Conservation (phyloP, 2,888 invertebrate species). For the Netelia fuscicornis region DNA sequence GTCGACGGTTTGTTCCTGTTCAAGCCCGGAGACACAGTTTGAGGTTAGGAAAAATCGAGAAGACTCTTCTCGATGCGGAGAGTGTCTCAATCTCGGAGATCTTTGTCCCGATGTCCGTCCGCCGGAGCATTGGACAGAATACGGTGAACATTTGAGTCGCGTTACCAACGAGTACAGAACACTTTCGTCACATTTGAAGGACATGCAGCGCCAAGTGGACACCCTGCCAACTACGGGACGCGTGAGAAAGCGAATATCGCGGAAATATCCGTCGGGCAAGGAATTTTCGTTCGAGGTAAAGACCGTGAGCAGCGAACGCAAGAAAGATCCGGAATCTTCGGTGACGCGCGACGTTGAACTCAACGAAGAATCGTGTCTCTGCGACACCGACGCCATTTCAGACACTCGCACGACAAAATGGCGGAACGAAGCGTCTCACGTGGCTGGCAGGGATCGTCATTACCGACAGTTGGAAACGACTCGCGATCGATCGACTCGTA, state of each 20-base stretch:
- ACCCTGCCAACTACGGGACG: constrained; percentile 10
- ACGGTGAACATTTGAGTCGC: constrained; percentile 61
- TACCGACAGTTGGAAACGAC: background rate
- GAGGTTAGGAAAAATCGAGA: background rate
- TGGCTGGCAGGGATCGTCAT: background rate
- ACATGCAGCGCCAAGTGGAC: constrained; percentile 61
- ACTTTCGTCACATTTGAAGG: constrained; percentile 58
- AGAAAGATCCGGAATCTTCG: background rate
- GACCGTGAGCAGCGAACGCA: constrained; percentile 22
- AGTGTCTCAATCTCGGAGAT: constrained; percentile 53
- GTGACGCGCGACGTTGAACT: background rate
- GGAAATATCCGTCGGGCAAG: constrained; percentile 68
- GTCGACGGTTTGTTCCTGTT: constrained; percentile 44
- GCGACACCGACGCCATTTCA: constrained; percentile 3
- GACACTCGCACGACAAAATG: constrained; percentile 9
- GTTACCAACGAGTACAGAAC: constrained; percentile 68
- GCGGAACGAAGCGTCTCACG: background rate
- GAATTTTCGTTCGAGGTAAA: constrained; percentile 70
- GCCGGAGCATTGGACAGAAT: constrained; percentile 63
- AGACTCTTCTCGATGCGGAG: background rate
- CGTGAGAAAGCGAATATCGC: constrained; percentile 53
- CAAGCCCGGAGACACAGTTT: background rate
- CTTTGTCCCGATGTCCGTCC: constrained; percentile 59
- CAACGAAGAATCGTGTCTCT: background rate
- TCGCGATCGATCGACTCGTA: constrained; percentile 15